phyloP scores from a whole-genome alignment of 2,113 vertebrate species.

The Pithys albifrons region DNA sequence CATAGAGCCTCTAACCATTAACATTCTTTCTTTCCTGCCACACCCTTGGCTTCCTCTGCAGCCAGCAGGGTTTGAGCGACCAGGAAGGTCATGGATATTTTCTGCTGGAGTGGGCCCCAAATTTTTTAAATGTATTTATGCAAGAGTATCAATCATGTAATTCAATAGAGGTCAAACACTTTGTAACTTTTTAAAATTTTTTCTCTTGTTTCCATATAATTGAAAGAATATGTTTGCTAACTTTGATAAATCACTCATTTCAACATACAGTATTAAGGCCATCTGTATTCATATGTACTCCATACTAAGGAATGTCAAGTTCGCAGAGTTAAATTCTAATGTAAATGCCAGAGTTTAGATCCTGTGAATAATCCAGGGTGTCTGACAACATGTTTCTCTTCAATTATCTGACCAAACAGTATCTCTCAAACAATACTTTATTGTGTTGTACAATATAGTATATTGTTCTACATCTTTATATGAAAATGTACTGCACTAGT shows the following conservation, averaged over 20 bases:
- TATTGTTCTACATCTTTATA: neutral
- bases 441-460: neutral
- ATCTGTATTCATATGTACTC: conserved; percentile 30
- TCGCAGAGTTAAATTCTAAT: neutral
- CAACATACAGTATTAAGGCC: conserved; percentile 35
- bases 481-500: neutral
- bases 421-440: neutral
- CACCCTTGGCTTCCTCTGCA: neutral
- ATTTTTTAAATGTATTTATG: conserved; percentile 42
- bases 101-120: neutral
- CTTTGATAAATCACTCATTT: conserved; percentile 43
- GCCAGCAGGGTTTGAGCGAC: conserved; percentile 3
- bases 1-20: neutral
- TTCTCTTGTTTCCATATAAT: conserved; percentile 29
- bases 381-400: neutral
- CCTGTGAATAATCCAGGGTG: neutral
- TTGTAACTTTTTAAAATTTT: neutral
- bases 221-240: conserved; percentile 48
- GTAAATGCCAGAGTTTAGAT: neutral
- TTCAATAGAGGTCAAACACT: conserved; percentile 31
- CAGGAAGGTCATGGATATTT: neutral
- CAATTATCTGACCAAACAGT: neutral
- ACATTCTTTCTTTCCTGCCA: conserved; percentile 1
- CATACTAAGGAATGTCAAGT: neutral
- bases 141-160: conserved; percentile 49